Conservation (phyloP, 2,888 invertebrate genomes). For the Herminia tarsipennalis region DNA sequence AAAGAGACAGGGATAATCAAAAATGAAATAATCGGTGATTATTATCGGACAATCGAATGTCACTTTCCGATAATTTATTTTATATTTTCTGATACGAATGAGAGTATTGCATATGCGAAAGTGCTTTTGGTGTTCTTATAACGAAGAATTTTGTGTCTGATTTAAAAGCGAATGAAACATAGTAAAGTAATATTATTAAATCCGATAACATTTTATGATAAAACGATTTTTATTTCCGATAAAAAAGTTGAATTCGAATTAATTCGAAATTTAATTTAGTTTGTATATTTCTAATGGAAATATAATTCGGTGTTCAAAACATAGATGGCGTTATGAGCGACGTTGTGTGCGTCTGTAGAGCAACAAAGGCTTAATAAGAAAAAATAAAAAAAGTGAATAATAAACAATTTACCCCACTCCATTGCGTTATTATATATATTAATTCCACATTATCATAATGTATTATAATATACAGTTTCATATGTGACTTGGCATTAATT, state of each 20-base stretch:
- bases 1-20: slow-evolving; percentile 46
- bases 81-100: slow-evolving; percentile 38
- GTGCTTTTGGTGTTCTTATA: slow-evolving; percentile 23
- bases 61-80: slow-evolving; percentile 64
- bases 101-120: slow-evolving; percentile 40
- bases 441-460: slow-evolving; percentile 33
- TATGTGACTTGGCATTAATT: slow-evolving; percentile 44
- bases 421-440: slow-evolving; percentile 11
- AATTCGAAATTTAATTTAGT: neutral
- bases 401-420: slow-evolving; percentile 1
- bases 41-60: slow-evolving; percentile 69
- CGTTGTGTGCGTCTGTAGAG: too few species aligned
- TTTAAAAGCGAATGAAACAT: slow-evolving; percentile 3
- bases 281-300: too few species aligned
- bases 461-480: slow-evolving; percentile 34
- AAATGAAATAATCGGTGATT: slow-evolving; percentile 67
- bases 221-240: neutral
- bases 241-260: neutral
- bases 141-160: slow-evolving; percentile 9
- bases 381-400: too few species aligned
- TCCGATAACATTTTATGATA: neutral
- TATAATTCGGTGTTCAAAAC: neutral
- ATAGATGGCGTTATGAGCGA: slow-evolving; percentile 8
- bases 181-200: neutral
- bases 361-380: too few species aligned